Evolutionary conservation across 1,140 invertebrate species (phyloP).

Genomic region (Drosophila virilis): DNA sequence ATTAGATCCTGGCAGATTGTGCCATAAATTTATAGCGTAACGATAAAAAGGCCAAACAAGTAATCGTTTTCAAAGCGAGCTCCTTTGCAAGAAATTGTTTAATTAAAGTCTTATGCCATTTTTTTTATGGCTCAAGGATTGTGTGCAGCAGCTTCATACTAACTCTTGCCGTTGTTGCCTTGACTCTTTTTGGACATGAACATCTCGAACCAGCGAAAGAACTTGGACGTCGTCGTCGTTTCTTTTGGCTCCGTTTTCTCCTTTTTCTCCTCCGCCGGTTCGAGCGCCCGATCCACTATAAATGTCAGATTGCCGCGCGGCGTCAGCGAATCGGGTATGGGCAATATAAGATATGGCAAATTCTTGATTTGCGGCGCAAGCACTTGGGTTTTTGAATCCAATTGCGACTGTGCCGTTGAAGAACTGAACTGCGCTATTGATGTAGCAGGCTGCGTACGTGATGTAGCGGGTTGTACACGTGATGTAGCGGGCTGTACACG

Average conservation of each 20-base stretch:
- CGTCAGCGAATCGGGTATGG: background rate
- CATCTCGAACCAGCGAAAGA: background rate
- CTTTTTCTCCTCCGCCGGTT: background rate
- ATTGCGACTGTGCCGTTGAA: background rate
- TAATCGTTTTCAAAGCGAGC: too few relatives aligned
- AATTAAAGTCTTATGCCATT: too few relatives aligned
- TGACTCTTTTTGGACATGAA: background rate
- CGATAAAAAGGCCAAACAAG: too few relatives aligned
- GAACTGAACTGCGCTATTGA: too few relatives aligned
- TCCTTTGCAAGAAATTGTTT: too few relatives aligned
- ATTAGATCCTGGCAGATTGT: background rate
- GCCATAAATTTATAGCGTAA: too few relatives aligned
- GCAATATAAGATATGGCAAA: slow-evolving; percentile 2
- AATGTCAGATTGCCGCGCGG: background rate
- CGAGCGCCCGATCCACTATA: background rate
- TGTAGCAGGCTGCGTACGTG: too few relatives aligned
- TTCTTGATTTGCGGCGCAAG: background rate
- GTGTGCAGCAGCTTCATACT: background rate
- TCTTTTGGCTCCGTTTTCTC: too few relatives aligned
- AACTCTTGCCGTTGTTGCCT: background rate
- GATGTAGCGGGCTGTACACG: too few relatives aligned
- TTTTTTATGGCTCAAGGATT: too few relatives aligned
- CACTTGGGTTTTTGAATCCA: background rate
- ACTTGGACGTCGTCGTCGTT: background rate
- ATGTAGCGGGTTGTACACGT: too few relatives aligned